Conservation (phyloP, 2,797 vertebrate species). For the Choloepus didactylus region DNA sequence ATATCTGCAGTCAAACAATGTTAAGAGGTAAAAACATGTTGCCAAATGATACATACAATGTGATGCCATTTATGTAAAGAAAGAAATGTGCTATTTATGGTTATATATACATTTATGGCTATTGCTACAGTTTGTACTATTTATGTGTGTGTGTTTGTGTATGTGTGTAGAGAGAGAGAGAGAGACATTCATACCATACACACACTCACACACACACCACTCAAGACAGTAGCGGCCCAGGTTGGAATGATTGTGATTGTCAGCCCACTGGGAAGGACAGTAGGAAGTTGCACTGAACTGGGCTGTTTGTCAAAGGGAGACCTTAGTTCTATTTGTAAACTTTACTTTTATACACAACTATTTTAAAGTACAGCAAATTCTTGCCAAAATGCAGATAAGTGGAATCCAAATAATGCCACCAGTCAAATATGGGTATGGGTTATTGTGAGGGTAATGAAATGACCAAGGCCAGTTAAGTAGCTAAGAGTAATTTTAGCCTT, state of each 20-base stretch:
- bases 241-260: not conserved
- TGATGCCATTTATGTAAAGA: not conserved
- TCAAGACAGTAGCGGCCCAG: not conserved
- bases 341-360: not conserved
- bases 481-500: not conserved
- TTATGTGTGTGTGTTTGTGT: too few relatives aligned
- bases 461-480: not conserved
- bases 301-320: not conserved
- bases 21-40: not conserved
- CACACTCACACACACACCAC: not conserved
- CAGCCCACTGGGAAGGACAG: not conserved
- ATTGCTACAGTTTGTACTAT: too few relatives aligned
- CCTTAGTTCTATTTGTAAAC: not conserved
- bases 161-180: not conserved
- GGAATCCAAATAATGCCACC: not conserved
- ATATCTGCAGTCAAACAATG: not conserved
- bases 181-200: not conserved
- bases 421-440: not conserved
- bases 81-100: not conserved
- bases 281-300: not conserved
- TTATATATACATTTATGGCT: not conserved
- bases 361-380: not conserved
- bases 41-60: not conserved
- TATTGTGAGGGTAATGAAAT: not conserved
- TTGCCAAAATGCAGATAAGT: not conserved